Evolutionary conservation across 2,113 vertebrate species (phyloP), one percentile per base, ranked within the genome.

Genomic region (Grallaria varia): DNA sequence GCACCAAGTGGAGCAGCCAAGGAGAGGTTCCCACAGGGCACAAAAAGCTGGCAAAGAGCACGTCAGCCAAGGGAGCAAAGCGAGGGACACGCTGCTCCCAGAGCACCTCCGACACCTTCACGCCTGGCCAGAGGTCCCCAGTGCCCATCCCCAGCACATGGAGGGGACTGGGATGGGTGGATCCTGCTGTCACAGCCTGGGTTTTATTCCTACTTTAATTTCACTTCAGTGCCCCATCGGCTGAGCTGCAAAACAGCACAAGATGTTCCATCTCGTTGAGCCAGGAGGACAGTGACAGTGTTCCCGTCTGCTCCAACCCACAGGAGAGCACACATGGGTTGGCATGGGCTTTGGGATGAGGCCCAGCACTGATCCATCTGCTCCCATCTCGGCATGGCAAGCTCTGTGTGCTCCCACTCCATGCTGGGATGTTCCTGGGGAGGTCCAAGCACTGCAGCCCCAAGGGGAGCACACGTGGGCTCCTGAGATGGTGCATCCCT

Each of bases 401-500:
- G 44, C 75, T 21, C 49, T 17, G 10, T 14, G 3, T 1, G 2
- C 28, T 66, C 81, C 47, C 49, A 18, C 16, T 19, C 55, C 12
- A 5, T 1, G 3, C 37, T 17, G 55, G 55, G 69, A 39, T 37
- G 31, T 24, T 75, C 62, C 69, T 27, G 22, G 44, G 56, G 37
- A 45, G 24, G 63, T 24, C 56, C 52, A 39, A 87, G 56, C 50
- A 30, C 77, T 50, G 8, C 63, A 76, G 49, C 9, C 20, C 39
- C 21, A 4, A 33, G 6, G 9, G 17, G 5, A 53, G 11, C 3
- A 0, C 3, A 0, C 0, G 4, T 2, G 39, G 39, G 25, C 6
- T 67, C 17, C 52, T 5, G 22, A 53, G n/a, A 18, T 12, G n/a
- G 13, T 25, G 35, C n/a, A 33, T 37, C 55, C 7, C 79, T 3